Base-by-base conservation (phyloP, 2,797 vertebrate genomes). In the Tympanoctomys barrerae region DNA sequence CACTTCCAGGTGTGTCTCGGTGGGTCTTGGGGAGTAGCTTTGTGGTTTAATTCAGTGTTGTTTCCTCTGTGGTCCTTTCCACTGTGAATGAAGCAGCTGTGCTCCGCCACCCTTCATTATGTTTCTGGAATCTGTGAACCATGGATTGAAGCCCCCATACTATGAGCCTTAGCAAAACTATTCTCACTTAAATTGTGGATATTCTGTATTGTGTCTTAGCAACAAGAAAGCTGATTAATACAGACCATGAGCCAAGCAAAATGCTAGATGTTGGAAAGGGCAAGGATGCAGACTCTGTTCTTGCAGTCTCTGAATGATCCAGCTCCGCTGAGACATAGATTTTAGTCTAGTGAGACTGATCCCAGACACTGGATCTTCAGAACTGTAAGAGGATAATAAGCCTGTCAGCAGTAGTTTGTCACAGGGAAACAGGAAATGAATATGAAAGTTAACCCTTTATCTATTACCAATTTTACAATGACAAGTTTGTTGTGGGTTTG, bases 401-500 rank as follows among this genome's bases (percentile, higher is more conserved):
- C 57, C 31, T 14, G 52, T 86, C 31, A 39, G 6, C 46, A 19
- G 39, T 33, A 33, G 46, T 62, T 79, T 73, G 31, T 90, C 52
- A 31, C 1, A 62, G 10, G 59, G 64, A 26, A 68, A 26, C 21
- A 59, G 39, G 62, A 73, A 85, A 64, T 26, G 21, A 46, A 75
- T 22, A 39, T 26, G 33, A 62, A n/a, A 39, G 0, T 26, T 54
- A 84, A 0, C 2, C 87, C n/a, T 66, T 66, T 2, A 62, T 96
- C 87, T 93, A 66, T 13, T 18, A 22, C 18, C 61, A 89, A 46
- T 96, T 88, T 90, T 89, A 31, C 26, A 81, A 79, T 75, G n/a
- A 91, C 33, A 71, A 46, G 39, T 64, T 64, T 70, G 36, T 66
- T 64, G 57, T 33, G 26, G 21, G 39, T 87, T 0, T 89, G 49